Percentiles rank a stretch among this genome's conserved stretches.
Conservation (phyloP, 2,888 invertebrate species). For the Cheilosia impressa region DNA sequence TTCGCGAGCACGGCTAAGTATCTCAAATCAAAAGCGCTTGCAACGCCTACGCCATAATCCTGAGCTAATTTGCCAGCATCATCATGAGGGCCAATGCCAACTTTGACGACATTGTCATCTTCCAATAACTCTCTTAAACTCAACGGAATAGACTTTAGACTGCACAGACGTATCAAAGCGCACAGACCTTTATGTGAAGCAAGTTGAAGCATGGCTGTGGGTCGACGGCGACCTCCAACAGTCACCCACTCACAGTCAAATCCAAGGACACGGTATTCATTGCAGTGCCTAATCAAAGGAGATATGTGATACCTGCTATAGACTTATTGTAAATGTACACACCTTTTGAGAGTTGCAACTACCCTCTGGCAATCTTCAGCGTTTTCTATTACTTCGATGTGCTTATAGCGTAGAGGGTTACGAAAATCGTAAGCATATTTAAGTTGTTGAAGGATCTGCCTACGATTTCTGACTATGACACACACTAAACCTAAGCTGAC, state of each 20-base stretch:
- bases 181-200: constrained; percentile 89
- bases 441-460: constrained; percentile 85
- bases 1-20: constrained; percentile 85
- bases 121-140: constrained; percentile 87
- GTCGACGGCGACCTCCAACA: constrained; percentile 85
- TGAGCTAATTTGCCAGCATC: constrained; percentile 88
- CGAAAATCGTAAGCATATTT: constrained; percentile 69
- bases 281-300: constrained; percentile 78
- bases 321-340: no score
- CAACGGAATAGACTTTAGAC: constrained; percentile 86
- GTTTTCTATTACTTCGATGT: constrained; percentile 81
- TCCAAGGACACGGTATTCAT: constrained; percentile 86
- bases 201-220: constrained; percentile 89
- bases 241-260: constrained; percentile 94
- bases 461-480: constrained; percentile 79
- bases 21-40: constrained; percentile 88
- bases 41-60: constrained; percentile 87
- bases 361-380: constrained; percentile 79
- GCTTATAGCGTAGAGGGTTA: constrained; percentile 78
- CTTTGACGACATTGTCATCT: constrained; percentile 88
- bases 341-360: constrained; percentile 80
- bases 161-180: constrained; percentile 87
- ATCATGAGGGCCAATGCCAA: constrained; percentile 89
- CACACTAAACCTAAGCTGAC: constrained; percentile 81
- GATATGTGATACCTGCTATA: background rate